Evolutionary conservation across 2,113 vertebrate genomes (phyloP).

Genomic region (Chaetops frenatus): DNA sequence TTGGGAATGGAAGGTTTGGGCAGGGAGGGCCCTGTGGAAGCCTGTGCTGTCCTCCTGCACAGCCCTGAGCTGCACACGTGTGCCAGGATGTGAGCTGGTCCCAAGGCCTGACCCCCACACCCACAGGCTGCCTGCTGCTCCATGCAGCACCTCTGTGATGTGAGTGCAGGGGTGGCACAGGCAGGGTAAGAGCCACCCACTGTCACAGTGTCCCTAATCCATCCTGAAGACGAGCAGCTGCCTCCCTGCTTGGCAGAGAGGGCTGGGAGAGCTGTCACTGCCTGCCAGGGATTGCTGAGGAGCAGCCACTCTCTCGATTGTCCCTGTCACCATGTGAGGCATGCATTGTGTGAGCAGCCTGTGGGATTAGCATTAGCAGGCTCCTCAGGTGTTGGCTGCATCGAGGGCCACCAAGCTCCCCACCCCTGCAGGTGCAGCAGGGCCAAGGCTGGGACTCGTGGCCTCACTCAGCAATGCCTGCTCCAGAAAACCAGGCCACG

Average conservation of each 20-base stretch:
- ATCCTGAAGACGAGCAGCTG: not conserved
- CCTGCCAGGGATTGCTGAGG: not conserved
- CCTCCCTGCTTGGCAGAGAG: not conserved
- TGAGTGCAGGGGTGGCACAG: not conserved
- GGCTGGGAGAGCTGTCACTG: not conserved
- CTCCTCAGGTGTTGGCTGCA: not conserved
- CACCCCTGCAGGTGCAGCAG: not conserved
- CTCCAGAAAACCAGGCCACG: not conserved
- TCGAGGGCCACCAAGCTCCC: not conserved
- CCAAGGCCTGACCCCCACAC: too few relatives aligned
- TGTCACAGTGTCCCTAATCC: not conserved
- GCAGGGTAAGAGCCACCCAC: not conserved
- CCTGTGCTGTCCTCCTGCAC: fast-evolving
- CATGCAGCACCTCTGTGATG: not conserved
- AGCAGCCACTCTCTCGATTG: not conserved
- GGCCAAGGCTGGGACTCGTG: not conserved
- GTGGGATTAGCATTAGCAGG: not conserved
- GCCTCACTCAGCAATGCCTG: not conserved
- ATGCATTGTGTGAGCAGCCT: not conserved
- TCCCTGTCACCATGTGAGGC: not conserved
- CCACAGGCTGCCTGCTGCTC: not conserved
- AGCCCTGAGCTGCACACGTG: fast-evolving
- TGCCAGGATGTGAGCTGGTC: not conserved
- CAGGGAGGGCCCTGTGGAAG: not conserved
- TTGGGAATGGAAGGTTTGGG: not conserved